Base-by-base conservation (phyloP, 1,140 invertebrate species). In the Lanistes nyassanus region DNA sequence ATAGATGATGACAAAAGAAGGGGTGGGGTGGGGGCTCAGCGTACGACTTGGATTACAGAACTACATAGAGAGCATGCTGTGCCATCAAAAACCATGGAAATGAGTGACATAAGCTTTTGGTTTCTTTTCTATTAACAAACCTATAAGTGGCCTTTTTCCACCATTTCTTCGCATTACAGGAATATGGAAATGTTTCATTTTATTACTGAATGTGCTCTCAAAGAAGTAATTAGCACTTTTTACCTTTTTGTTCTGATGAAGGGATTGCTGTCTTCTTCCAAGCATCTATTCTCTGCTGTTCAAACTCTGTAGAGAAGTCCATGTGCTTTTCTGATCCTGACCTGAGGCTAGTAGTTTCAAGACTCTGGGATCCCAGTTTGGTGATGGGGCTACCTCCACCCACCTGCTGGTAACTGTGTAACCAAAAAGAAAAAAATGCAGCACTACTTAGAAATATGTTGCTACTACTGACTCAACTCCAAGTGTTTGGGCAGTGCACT, bases 221-320 rank as follows among this genome's bases (percentile, higher is more conserved):
- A n/a, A 11, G 9, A 51, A 39, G 47, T 39, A 47, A 6, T 36
- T 31, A 58, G 16, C 19, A 37, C 6, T n/a, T 56, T 21, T 51
- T 55, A 34, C 55, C 21, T 58, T n/a, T n/a, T 58, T 9, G 55
- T 0, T 16, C 34, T 9, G 21, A 67, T 39, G 36, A 34, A 26
- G 56, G 72, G 65, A 37, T 72, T 34, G 65, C 66, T 13, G 74
- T 66, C n/a, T 68, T 66, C 26, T 80, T 81, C 80, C 80, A 83
- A 0, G 76, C 77, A 37, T 81, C 79, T 16, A 79, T 78, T 66
- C 82, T 76, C 62, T 80, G 77, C 76, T 81, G 80, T 56, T 83
- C 80, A 69, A 80, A 81, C 16, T 76, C 78, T 26, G 78, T 78
- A 51, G 77, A 71, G 51, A 76, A 81, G 53, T 26, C 55, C n/a